Percentiles rank a stretch among this genome's conserved stretches.
Conservation (phyloP, 2,888 invertebrate genomes). For the Xylota sylvarum region DNA sequence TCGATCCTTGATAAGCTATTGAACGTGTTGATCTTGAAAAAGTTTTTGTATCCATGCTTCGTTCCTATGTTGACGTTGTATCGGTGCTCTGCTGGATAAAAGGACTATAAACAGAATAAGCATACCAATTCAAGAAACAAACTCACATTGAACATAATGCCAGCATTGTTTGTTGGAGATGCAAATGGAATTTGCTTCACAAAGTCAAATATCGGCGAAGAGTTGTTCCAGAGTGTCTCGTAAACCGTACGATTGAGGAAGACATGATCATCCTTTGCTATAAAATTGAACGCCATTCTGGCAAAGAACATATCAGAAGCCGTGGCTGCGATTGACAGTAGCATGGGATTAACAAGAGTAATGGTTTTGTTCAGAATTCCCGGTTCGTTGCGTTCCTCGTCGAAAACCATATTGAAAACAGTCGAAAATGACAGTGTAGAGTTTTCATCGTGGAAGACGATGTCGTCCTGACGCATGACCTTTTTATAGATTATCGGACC, state of each 20-base stretch:
- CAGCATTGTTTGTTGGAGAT: conserved; percentile 86
- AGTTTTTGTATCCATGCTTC: conserved; percentile 71
- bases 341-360: conserved; percentile 79
- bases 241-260: conserved; percentile 86
- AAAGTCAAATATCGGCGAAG: conserved; percentile 86
- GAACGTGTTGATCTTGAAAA: conserved; percentile 75
- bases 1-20: conserved; percentile 65
- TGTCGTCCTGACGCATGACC: conserved; percentile 47
- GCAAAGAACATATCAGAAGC: conserved; percentile 51
- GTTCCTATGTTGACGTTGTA: conserved; percentile 76
- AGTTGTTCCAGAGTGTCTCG: conserved; percentile 88
- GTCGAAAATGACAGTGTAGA: conserved; percentile 85
- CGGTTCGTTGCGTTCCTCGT: conserved; percentile 86
- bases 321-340: conserved; percentile 64
- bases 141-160: conserved; percentile 88
- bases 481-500: conserved; percentile 86
- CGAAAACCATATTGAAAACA: conserved; percentile 80
- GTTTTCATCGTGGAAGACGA: conserved; percentile 73
- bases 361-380: conserved; percentile 87
- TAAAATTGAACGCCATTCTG: conserved; percentile 54
- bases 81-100: conserved; percentile 52
- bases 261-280: conserved; percentile 54
- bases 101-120: conserved; percentile 41
- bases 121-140: conserved; percentile 3
- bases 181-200: conserved; percentile 86